Conservation (phyloP, 2,113 vertebrate species). For the Leucoraja erinaceus region DNA sequence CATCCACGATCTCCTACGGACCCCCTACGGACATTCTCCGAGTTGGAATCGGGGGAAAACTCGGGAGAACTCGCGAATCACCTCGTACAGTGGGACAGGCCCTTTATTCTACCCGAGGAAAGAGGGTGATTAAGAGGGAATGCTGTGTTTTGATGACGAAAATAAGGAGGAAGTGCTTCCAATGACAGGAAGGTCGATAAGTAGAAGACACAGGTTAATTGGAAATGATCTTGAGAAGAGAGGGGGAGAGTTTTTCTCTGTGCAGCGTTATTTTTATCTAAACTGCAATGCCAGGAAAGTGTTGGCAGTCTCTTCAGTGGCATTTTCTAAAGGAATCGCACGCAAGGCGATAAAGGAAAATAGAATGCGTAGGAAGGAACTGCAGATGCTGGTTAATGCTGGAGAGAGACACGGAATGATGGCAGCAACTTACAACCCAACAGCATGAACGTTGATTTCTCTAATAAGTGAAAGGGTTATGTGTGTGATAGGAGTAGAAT, state of each 20-base stretch:
- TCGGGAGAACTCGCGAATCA: too few relatives aligned
- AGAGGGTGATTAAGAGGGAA: not conserved
- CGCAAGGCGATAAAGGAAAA: not conserved
- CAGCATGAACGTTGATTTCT: too few relatives aligned
- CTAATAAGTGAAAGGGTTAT: too few relatives aligned
- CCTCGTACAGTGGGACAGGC: too few relatives aligned
- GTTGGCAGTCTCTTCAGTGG: not conserved
- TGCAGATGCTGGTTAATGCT: too few relatives aligned
- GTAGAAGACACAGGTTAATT: not conserved
- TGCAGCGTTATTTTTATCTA: not conserved
- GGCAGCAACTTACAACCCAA: too few relatives aligned
- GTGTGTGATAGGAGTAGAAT: not conserved
- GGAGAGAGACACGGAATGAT: too few relatives aligned
- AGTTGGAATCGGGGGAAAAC: too few relatives aligned
- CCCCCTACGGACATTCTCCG: too few relatives aligned
- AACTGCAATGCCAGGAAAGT: not conserved
- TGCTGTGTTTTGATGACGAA: not conserved
- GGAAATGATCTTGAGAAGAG: not conserved
- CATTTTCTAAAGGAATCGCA: not conserved
- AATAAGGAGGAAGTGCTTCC: not conserved
- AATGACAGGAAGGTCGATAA: not conserved
- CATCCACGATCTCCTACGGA: too few relatives aligned
- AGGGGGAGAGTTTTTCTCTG: not conserved
- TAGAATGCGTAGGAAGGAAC: too few relatives aligned
- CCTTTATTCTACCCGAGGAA: not conserved